A percentile compares a stretch with the other conserved stretches of the same genome.
Evolutionary conservation across 2,113 vertebrate species (phyloP).

Genomic region (Gulo gulo): DNA sequence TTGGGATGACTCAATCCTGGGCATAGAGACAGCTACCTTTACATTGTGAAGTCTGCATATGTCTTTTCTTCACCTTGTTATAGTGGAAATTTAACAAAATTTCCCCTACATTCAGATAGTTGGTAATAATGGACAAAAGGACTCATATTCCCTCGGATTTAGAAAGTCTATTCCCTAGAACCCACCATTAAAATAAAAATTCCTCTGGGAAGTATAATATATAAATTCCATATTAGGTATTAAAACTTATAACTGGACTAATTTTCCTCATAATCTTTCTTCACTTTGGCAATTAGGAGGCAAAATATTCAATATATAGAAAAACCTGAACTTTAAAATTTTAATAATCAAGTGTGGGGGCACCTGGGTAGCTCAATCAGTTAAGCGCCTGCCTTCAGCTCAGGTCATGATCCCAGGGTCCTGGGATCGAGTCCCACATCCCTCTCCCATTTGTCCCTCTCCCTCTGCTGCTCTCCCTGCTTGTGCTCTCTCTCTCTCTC

Average conservation of each 20-base stretch:
- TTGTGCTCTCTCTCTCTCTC: neutral
- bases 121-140: conserved; percentile 19
- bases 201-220: neutral
- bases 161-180: conserved; percentile 9
- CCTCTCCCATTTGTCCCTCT: neutral
- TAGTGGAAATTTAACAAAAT: neutral
- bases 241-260: conserved; percentile 4
- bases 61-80: neutral
- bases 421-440: neutral
- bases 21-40: neutral
- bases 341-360: neutral
- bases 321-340: neutral
- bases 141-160: neutral
- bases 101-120: neutral
- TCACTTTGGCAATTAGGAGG: neutral
- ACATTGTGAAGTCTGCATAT: neutral
- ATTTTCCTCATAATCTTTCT: conserved; percentile 19
- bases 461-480: neutral
- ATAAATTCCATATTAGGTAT: conserved; percentile 28
- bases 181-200: conserved; percentile 24
- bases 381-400: neutral
- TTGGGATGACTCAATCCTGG: neutral
- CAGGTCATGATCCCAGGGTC: neutral
- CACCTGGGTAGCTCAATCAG: neutral
- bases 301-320: neutral